These are phyloP conservation scores for Holcopasites calliopsidis DNA, from an alignment of 1,140 invertebrate species.

Conservation along the genomic window DNA sequence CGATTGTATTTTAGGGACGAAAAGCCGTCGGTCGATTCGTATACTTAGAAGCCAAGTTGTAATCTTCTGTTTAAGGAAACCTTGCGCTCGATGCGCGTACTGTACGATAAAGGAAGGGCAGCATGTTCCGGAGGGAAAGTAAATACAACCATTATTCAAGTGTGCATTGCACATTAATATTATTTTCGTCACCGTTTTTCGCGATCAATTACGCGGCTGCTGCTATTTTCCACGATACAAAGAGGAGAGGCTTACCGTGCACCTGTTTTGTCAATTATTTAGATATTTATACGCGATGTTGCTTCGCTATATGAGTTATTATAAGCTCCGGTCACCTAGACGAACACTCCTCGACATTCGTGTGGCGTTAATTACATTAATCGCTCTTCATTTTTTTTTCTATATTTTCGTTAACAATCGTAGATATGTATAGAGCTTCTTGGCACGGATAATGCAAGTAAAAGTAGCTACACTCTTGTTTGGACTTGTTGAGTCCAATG, in stretches of 20 bases:
- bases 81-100: conserved; percentile 49
- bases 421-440: conserved; percentile 1
- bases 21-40: conserved; percentile 39
- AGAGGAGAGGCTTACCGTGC: neutral
- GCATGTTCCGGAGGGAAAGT: neutral
- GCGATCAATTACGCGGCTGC: neutral
- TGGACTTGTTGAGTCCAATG: conserved; percentile 40
- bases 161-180: neutral
- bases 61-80: conserved; percentile 73
- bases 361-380: neutral
- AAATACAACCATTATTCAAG: neutral
- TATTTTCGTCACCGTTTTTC: conserved; percentile 1
- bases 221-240: neutral
- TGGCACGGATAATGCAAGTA: conserved; percentile 21
- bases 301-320: neutral
- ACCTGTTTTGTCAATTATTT: neutral
- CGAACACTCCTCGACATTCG: neutral
- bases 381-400: neutral
- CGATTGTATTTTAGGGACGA: neutral
- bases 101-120: neutral
- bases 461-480: conserved; percentile 30
- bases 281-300: neutral
- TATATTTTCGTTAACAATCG: conserved; percentile 11
- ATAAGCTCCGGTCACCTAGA: neutral
- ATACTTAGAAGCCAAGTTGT: conserved; percentile 73